phyloP scores from a whole-genome alignment of 2,888 invertebrate species.

The Thecophora atra region DNA sequence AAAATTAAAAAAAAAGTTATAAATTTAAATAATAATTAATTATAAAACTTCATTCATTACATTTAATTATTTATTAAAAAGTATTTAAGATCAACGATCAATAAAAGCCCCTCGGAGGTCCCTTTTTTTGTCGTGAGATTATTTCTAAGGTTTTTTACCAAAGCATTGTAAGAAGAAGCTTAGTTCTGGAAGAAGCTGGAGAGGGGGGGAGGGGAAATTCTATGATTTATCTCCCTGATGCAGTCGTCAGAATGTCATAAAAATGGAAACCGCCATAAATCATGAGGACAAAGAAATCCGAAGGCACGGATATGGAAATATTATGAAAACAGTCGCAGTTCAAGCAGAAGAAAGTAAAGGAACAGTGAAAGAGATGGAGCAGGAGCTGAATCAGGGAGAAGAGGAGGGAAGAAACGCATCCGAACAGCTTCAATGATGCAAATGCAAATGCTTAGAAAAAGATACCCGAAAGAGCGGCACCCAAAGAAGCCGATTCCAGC shows the following conservation, averaged over 20 bases:
- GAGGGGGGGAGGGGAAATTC: constrained; percentile 16
- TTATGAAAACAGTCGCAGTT: neutral
- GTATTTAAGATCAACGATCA: too few species aligned
- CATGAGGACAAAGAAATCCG: too few species aligned
- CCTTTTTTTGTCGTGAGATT: constrained; percentile 40
- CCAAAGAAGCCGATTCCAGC: neutral
- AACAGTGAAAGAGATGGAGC: neutral
- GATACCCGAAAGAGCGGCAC: neutral
- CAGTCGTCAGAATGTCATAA: constrained; percentile 59
- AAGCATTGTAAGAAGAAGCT: constrained; percentile 54
- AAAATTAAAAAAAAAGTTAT: too few species aligned
- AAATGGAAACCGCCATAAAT: constrained; percentile 44
- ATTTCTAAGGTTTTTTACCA: constrained; percentile 57
- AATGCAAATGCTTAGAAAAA: too few species aligned
- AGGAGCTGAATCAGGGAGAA: too few species aligned
- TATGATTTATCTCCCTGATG: constrained; percentile 60
- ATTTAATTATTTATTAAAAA: too few species aligned
- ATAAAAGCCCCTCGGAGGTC: too few species aligned
- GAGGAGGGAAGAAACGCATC: neutral
- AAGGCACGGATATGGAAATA: constrained; percentile 14
- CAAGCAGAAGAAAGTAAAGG: neutral
- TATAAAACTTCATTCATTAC: too few species aligned
- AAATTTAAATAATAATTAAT: too few species aligned
- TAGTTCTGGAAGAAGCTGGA: too few species aligned
- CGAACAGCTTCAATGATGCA: neutral